phyloP scores from a whole-genome alignment of 1,140 invertebrate species.

The Matsumurasca onukii region DNA sequence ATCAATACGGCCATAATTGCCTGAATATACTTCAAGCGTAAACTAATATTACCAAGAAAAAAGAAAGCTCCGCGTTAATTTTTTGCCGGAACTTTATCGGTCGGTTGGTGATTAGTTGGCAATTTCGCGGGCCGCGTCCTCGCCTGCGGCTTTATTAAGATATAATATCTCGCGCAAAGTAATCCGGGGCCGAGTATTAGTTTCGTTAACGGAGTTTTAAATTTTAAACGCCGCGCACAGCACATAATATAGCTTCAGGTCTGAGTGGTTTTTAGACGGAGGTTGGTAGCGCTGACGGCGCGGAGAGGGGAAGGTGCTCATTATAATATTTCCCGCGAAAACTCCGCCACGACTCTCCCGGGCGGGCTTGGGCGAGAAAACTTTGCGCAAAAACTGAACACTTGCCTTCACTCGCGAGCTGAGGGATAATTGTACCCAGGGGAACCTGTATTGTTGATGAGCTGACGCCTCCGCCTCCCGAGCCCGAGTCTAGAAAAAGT shows the following conservation, averaged over 20 bases:
- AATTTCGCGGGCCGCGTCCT: neutral
- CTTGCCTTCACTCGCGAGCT: neutral
- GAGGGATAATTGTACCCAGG: neutral
- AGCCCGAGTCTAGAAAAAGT: too few relatives aligned
- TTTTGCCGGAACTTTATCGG: too few relatives aligned
- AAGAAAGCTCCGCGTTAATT: too few relatives aligned
- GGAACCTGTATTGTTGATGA: too few relatives aligned
- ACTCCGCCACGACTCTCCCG: conserved; percentile 16
- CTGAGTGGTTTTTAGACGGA: conserved; percentile 7
- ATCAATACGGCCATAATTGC: too few relatives aligned
- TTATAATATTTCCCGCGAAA: conserved; percentile 24
- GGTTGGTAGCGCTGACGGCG: neutral
- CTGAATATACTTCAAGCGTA: too few relatives aligned
- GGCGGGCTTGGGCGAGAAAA: conserved; percentile 19
- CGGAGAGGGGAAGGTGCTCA: conserved; percentile 15
- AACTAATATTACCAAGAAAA: too few relatives aligned
- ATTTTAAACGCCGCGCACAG: conserved; percentile 19
- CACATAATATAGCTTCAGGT: conserved; percentile 24
- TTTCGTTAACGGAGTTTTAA: conserved; percentile 26
- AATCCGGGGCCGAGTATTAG: conserved; percentile 16
- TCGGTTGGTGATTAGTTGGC: too few relatives aligned
- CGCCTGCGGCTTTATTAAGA: conserved; percentile 17
- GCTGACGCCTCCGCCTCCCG: too few relatives aligned
- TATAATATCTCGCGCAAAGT: conserved; percentile 23
- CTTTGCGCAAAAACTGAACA: conserved; percentile 11